Percentiles rank a stretch among this genome's conserved stretches.
Conservation (phyloP, 2,888 invertebrate species). For the Sarcophaga subvicina region DNA sequence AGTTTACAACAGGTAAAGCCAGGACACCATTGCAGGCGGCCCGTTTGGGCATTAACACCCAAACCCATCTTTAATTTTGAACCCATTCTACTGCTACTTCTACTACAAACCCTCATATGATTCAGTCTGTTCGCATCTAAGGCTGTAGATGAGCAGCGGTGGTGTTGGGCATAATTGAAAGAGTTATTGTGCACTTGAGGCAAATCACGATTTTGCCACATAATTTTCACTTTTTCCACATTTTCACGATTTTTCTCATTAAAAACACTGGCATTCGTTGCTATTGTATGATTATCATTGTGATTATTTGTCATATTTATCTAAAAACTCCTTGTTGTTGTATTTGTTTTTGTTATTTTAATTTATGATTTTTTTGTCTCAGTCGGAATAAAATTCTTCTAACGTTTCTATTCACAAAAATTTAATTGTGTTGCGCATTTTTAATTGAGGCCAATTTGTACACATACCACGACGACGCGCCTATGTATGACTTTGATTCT, state of each 20-base stretch:
- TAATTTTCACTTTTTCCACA: constrained; percentile 37
- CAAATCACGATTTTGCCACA: constrained; percentile 67
- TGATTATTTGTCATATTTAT: constrained; percentile 35
- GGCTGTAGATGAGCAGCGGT: constrained; percentile 28
- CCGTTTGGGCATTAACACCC: constrained; percentile 80
- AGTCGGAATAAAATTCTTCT: background rate
- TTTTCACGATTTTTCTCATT: constrained; percentile 26
- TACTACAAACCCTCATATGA: constrained; percentile 18
- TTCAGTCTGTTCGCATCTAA: background rate
- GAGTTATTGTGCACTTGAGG: constrained; percentile 73
- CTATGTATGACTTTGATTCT: constrained; percentile 54
- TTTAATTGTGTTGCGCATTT: constrained; percentile 58
- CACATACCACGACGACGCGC: background rate
- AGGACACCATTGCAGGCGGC: constrained; percentile 82
- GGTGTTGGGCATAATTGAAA: constrained; percentile 28
- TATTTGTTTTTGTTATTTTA: background rate
- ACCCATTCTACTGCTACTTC: constrained; percentile 33
- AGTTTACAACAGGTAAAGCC: constrained; percentile 80
- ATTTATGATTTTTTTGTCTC: background rate
- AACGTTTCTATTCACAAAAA: constrained; percentile 38
- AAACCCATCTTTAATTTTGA: constrained; percentile 74
- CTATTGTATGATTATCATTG: constrained; percentile 36
- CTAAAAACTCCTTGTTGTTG: background rate
- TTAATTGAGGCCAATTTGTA: constrained; percentile 65
- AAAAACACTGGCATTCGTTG: background rate